Conservation (phyloP, 2,113 vertebrate genomes). For the Buteo buteo region DNA sequence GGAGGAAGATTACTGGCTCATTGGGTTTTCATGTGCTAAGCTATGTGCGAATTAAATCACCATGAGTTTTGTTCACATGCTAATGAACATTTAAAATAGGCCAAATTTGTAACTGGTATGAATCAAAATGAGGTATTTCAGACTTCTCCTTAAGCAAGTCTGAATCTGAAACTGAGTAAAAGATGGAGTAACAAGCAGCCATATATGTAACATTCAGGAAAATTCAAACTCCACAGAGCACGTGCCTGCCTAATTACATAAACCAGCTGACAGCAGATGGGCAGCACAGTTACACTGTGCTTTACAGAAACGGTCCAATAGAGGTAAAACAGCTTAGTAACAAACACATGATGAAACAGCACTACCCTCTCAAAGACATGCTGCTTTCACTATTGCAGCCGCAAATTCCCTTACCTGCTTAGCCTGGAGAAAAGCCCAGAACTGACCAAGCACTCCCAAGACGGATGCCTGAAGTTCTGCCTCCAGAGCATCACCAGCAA, state of each 20-base stretch:
- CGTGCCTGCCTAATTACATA: background rate
- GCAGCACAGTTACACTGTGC: background rate
- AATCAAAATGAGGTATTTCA: background rate
- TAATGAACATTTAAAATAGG: background rate
- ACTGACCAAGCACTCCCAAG: slow-evolving; percentile 65
- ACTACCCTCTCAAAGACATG: background rate
- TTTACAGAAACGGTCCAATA: background rate
- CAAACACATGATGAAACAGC: background rate
- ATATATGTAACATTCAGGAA: background rate
- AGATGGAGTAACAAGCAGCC: background rate
- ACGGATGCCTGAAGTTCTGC: slow-evolving; percentile 51
- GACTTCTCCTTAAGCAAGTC: background rate
- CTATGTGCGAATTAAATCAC: background rate
- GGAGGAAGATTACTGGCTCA: background rate
- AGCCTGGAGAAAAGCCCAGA: slow-evolving; percentile 79
- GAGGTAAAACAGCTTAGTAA: background rate
- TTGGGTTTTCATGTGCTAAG: background rate
- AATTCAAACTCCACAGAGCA: background rate
- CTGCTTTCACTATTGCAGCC: background rate
- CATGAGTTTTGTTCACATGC: background rate
- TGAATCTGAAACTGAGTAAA: background rate
- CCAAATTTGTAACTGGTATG: background rate
- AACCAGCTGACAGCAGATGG: background rate
- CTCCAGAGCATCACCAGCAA: slow-evolving; percentile 67
- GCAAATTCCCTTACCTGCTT: slow-evolving; percentile 77